Evolutionary conservation across 2,888 invertebrate genomes (phyloP), one percentile per base, ranked within the genome.

Genomic region (Lordiphosa andalusiaca): DNA sequence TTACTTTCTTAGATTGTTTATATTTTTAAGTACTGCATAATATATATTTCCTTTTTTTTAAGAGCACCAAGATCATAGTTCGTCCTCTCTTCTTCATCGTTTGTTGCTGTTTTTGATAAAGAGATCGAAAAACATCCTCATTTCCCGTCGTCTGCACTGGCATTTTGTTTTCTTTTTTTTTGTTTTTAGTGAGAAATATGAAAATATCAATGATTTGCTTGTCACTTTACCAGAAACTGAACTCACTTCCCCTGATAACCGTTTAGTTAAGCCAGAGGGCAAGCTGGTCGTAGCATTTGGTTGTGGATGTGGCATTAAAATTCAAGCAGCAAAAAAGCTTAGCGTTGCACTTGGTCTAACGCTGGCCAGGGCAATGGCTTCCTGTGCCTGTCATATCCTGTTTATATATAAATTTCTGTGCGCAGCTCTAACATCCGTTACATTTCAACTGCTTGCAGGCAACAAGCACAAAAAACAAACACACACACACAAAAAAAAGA

Each of bases 361-460:
- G 63, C 30, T 33, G 41, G 30, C 16, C 48, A 33, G 52, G 66
- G 47, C 52, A 49, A 56, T 21, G 49, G 65, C 68, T 74, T 83
- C 84, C 84, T 72, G 74, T 70, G 74, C 42, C 60, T 68, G 84
- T 73, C 84, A 78, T 78, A 81, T 84, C 84, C 82, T 84, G 78
- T 78, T 84, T 84, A 61, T 84, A 73, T 78, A 73, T 75, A 77
- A 69, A 71, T 69, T 73, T 71, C 65, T 61, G 72, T 57, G 61
- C 64, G 49, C 80, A 69, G 60, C 62, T 59, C 58, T 56, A 68
- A 68, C 74, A 84, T 78, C 81, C 77, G 81, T 64, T 84, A 71
- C 63, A 77, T 69, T 80, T 76, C 71, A 73, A 73, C 76, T 51
- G 56, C 59, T 53, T 50, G 19, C 42, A 63, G 61, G 47, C 33